Evolutionary conservation across 2,888 invertebrate species (phyloP).

Genomic region (Drosophila nr. fundita): DNA sequence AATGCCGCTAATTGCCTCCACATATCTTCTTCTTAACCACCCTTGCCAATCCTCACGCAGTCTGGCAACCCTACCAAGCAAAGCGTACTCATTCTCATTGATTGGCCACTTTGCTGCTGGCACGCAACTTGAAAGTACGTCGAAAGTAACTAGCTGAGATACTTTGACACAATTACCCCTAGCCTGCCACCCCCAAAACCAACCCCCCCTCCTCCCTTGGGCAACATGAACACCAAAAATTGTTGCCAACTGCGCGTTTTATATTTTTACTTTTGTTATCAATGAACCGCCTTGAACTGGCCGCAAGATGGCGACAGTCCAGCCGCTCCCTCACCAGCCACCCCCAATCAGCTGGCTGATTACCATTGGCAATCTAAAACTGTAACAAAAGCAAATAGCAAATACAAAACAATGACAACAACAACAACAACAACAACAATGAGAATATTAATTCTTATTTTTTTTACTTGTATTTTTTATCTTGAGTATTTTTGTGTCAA

Average conservation of each 20-base stretch:
- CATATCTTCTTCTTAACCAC: not conserved
- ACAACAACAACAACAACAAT: not conserved
- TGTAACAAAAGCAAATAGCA: slow-evolving; percentile 20
- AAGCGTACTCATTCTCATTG: slow-evolving; percentile 7
- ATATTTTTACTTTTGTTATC: slow-evolving; percentile 32
- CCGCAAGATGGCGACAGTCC: slow-evolving; percentile 4
- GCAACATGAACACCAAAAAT: slow-evolving; percentile 17
- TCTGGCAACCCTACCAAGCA: slow-evolving; percentile 46
- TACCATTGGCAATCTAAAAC: slow-evolving; percentile 34
- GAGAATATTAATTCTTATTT: not conserved
- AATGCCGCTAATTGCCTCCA: not conserved
- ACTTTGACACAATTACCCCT: slow-evolving; percentile 3
- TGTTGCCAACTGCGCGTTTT: slow-evolving; percentile 26
- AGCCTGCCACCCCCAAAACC: too few relatives aligned
- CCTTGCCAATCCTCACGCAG: not conserved
- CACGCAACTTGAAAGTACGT: slow-evolving; percentile 43
- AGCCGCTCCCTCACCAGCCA: not conserved
- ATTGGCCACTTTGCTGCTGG: slow-evolving; percentile 9
- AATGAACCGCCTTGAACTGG: slow-evolving; percentile 73
- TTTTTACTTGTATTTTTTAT: not conserved
- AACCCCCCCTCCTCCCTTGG: slow-evolving; percentile 7
- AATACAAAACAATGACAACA: slow-evolving; percentile 9
- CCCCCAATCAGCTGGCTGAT: slow-evolving; percentile 16
- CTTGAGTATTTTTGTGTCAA: slow-evolving; percentile 58
- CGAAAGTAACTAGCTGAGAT: slow-evolving; percentile 8